Percentiles rank a stretch among this genome's conserved stretches.
These are phyloP conservation scores for Seriola dumerili DNA, from an alignment of 2,113 vertebrate genomes.

Conservation along the genomic window DNA sequence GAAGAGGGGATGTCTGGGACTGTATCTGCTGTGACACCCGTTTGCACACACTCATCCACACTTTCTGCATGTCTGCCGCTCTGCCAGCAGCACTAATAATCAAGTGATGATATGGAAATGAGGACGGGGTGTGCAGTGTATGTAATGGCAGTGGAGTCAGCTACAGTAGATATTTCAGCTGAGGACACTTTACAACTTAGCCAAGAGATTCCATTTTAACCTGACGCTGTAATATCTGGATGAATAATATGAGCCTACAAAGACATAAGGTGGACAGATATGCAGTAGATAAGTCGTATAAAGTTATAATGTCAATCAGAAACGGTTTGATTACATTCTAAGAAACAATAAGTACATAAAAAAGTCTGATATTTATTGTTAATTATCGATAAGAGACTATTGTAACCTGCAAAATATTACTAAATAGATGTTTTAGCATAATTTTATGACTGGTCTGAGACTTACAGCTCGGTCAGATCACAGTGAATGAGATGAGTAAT, in stretches of 20 bases:
- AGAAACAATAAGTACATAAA: not conserved
- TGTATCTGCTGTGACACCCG: slow-evolving; percentile 63
- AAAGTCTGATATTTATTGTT: not conserved
- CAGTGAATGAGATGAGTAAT: not conserved
- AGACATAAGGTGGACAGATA: not conserved
- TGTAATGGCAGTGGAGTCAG: slow-evolving; percentile 41
- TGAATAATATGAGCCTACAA: not conserved
- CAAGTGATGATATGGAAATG: slow-evolving; percentile 64
- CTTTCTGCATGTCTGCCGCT: slow-evolving; percentile 47
- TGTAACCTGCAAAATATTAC: not conserved
- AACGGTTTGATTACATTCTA: not conserved
- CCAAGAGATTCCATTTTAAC: not conserved
- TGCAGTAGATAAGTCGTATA: not conserved
- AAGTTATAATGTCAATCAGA: not conserved
- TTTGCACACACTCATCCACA: slow-evolving; percentile 53
- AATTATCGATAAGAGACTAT: not conserved
- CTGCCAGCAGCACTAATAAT: slow-evolving; percentile 64
- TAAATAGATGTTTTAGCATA: not conserved
- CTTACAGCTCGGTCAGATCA: not conserved
- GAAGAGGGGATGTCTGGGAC: slow-evolving; percentile 27
- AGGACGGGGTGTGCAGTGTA: slow-evolving; percentile 36
- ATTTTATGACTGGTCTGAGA: not conserved
- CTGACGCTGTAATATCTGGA: slow-evolving; percentile 6
- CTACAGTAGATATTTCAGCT: slow-evolving; percentile 42
- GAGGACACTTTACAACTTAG: slow-evolving; percentile 19